A percentile compares a stretch with the other conserved stretches of the same genome.
These are phyloP conservation scores for Yponomeuta cagnagella DNA, from an alignment of 2,888 invertebrate species.

Conservation along the genomic window DNA sequence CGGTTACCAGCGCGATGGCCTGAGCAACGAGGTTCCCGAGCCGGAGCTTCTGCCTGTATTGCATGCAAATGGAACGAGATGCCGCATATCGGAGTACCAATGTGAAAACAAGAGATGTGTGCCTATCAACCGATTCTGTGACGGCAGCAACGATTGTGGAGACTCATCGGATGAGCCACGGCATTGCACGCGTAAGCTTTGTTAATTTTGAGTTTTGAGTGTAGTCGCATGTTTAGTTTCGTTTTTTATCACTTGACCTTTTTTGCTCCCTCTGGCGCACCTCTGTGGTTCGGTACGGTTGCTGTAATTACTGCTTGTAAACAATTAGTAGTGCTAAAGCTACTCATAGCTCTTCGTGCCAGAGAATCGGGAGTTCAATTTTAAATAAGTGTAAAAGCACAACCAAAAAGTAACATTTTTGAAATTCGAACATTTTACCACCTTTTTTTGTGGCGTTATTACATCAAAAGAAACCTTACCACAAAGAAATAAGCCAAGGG, in stretches of 20 bases:
- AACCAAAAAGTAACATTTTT: too few species aligned
- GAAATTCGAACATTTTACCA: too few species aligned
- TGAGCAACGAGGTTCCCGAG: constrained; percentile 45
- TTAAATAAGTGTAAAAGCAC: too few species aligned
- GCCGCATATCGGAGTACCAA: constrained; percentile 80
- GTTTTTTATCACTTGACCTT: background rate
- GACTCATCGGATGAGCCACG: constrained; percentile 87
- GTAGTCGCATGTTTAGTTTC: background rate
- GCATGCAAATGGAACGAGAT: constrained; percentile 68
- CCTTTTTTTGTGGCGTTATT: background rate
- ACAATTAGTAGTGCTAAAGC: too few species aligned
- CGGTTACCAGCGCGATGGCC: constrained; percentile 40
- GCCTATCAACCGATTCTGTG: constrained; percentile 84
- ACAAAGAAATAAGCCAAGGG: background rate
- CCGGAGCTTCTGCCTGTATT: constrained; percentile 59
- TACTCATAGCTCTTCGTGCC: too few species aligned
- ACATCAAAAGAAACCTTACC: background rate
- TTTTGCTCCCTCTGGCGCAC: background rate
- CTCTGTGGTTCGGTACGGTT: too few species aligned
- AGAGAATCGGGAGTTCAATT: too few species aligned
- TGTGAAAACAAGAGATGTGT: constrained; percentile 81
- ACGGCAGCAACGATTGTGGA: constrained; percentile 86
- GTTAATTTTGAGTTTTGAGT: constrained; percentile 1
- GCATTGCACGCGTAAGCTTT: constrained; percentile 86
- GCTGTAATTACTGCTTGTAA: too few species aligned